Evolutionary conservation across 1,140 invertebrate species (phyloP).

Genomic region (Pseudobourletiella spinata): DNA sequence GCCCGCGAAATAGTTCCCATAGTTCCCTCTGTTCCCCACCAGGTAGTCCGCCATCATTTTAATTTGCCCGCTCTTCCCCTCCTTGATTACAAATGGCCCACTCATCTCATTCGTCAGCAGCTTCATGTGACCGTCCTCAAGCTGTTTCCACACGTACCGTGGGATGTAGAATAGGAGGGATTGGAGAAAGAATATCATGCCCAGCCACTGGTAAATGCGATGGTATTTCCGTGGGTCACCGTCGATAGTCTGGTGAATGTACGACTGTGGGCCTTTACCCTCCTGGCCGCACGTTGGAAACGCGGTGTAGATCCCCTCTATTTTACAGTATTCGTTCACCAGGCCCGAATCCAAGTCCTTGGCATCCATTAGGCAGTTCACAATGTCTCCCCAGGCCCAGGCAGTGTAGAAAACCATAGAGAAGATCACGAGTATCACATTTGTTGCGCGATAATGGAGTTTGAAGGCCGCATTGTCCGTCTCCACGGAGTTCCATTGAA

Average conservation of each 20-base stretch:
- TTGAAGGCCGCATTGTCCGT: not conserved
- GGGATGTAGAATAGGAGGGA: slow-evolving; percentile 89
- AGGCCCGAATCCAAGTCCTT: not conserved
- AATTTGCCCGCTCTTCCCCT: not conserved
- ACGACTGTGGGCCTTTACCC: not conserved
- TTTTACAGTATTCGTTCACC: not conserved
- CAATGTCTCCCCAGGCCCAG: no score
- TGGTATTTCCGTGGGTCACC: not conserved
- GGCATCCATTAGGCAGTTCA: not conserved
- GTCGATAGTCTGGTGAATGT: not conserved
- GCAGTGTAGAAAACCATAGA: not conserved
- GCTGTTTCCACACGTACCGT: slow-evolving; percentile 78
- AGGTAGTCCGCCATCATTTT: not conserved
- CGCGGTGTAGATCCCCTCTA: not conserved
- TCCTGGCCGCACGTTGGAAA: not conserved
- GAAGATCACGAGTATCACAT: not conserved
- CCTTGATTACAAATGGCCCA: slow-evolving; percentile 38
- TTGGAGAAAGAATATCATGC: slow-evolving; percentile 67
- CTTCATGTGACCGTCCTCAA: slow-evolving; percentile 74
- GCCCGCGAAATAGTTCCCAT: not conserved
- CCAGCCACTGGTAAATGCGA: slow-evolving; percentile 49
- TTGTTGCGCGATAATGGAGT: not conserved
- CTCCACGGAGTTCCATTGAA: no score
- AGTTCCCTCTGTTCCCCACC: not conserved
- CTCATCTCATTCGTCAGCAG: slow-evolving; percentile 74